Evolutionary conservation across 2,888 invertebrate species (phyloP), one percentile per base, ranked within the genome.

Genomic region (Pristionchus mayeri): DNA sequence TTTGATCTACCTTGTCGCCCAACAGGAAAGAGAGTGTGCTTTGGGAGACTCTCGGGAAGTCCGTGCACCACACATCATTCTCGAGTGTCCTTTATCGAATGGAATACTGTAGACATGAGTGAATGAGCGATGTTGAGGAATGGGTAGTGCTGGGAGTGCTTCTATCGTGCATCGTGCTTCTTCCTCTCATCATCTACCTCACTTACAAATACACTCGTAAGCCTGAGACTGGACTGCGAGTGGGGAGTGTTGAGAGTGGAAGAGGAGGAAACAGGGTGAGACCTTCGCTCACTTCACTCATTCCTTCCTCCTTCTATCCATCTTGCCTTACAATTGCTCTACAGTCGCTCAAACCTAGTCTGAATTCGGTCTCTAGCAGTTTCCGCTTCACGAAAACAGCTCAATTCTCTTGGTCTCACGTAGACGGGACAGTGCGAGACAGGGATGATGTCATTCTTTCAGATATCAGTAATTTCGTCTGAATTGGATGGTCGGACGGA

Each of bases 81-180:
- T 54, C 30, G 11, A 63, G 9, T 9, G n/a, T n/a, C n/a, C n/a
- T n/a, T n/a, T n/a, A n/a, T 13, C 37, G 40, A 13, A 54, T 21
- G 54, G 21, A 67, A 37, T 37, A 34, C 18, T 1, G 21, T 37
- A 67, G 34, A 24, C 21, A 21, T 67, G 0, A 37, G 34, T 18
- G 0, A 13, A 63, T 71, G 7, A 44, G 1, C 6, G 3, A 54
- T 13, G 9, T 21, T 67, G 34, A 80, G 80, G 80, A 80, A 40
- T 80, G 80, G 80, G 18, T 80, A n/a, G 54, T 80, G 34, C 80
- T 80, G 54, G 80, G 37, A 54, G 54, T 27, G 16, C 40, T 80
- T 34, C 80, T 80, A 1, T 54, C 50, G 24, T 50, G 54, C 57
- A 52, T 80, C 37, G 44, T 80, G 24, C n/a, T 80, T 30, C 54